A percentile compares a stretch with the other conserved stretches of the same genome.
These are phyloP conservation scores for Lysandra coridon DNA, from an alignment of 2,888 invertebrate genomes.

Conservation along the genomic window DNA sequence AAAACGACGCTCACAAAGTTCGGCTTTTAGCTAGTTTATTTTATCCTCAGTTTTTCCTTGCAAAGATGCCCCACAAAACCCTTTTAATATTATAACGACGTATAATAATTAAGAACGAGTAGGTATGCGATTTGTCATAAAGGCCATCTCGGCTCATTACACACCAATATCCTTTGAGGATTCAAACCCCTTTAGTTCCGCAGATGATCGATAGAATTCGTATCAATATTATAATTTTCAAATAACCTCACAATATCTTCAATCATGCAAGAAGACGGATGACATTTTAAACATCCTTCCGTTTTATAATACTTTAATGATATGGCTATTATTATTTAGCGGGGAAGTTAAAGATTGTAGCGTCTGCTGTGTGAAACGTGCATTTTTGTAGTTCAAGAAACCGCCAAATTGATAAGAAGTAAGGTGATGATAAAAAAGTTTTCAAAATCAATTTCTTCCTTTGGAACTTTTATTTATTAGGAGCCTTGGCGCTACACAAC, in stretches of 20 bases:
- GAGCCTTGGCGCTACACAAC: no score
- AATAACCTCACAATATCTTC: background rate
- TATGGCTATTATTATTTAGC: background rate
- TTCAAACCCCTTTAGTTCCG: constrained; percentile 16
- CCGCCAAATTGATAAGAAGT: background rate
- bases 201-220: background rate
- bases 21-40: no score
- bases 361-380: no score
- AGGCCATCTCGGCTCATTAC: constrained; percentile 1
- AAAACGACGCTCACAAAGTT: no score
- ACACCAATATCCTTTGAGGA: constrained; percentile 5
- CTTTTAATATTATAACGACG: constrained; percentile 33
- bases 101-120: background rate
- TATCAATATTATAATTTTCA: constrained; percentile 1
- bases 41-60: background rate
- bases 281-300: background rate
- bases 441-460: no score
- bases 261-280: constrained; percentile 4
- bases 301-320: background rate
- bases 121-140: background rate
- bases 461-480: no score
- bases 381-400: background rate
- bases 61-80: background rate
- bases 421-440: no score
- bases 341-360: background rate